Evolutionary conservation across 2,797 vertebrate genomes (phyloP), one percentile per base, ranked within the genome.

Genomic region (Labroides dimidiatus): DNA sequence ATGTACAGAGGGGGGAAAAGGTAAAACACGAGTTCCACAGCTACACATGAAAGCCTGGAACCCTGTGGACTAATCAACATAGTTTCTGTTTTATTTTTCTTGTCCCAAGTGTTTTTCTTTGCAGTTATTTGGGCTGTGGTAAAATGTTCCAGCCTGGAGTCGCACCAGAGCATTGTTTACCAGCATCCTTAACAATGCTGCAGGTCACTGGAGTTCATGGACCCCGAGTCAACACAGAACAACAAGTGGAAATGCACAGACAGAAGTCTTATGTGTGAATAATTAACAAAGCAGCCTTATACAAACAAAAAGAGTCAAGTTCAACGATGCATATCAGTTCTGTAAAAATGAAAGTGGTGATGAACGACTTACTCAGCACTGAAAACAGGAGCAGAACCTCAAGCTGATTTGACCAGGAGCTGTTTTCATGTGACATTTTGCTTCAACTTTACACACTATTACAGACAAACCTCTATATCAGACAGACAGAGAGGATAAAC

Each of bases 161-260:
- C 0, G 69, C 83, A 84, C 86, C 89, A 87, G 76, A 72, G 61
- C 81, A 86, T 87, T 91, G 91, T 92, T 93, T 93, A 92, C 77
- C 68, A 50, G 84, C 82, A 82, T 78, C 81, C 77, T 69, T 70
- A 75, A 87, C 72, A 91, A 89, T 72, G 59, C 71, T 11, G 61
- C 61, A 71, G 86, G 86, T 89, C 78, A 79, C 65, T 45, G 76
- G 65, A 85, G 85, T 87, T 92, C 69, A 80, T 33, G 74, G 75
- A 68, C 70, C 50, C 50, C 50, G 45, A 63, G 61, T 54, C 55
- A 74, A 69, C 87, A 80, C 20, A 79, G 73, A 85, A 89, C 64
- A 89, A 82, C 80, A 84, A 82, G 80, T 81, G 81, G 72, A 87
- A 85, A 76, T 41, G 59, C 64, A 86, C 30, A 30, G 11, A 17